phyloP scores from a whole-genome alignment of 2,888 invertebrate genomes.

The Melangyna quadrimaculata region DNA sequence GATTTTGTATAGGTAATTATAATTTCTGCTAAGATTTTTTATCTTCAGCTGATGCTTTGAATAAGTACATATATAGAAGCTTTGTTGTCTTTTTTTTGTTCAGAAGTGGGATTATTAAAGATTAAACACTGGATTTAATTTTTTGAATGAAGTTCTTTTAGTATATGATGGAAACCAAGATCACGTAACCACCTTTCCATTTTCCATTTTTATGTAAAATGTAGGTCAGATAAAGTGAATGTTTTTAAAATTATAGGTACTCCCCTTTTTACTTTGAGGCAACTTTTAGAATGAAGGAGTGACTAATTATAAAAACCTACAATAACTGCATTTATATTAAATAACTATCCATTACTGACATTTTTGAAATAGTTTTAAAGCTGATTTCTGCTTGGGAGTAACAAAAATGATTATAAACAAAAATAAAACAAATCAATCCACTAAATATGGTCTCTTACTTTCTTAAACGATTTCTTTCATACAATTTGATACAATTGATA shows the following conservation, averaged over 20 bases:
- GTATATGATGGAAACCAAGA: not conserved
- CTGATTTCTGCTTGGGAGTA: too few relatives aligned
- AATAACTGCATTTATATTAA: too few relatives aligned
- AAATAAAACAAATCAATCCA: too few relatives aligned
- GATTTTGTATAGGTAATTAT: not conserved
- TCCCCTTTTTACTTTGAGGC: not conserved
- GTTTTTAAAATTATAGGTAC: not conserved
- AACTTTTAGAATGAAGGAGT: not conserved
- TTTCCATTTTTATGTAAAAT: not conserved
- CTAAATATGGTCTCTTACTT: too few relatives aligned
- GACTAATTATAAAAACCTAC: not conserved
- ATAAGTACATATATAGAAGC: not conserved
- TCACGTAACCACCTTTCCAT: not conserved
- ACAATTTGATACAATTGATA: too few relatives aligned
- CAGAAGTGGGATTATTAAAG: not conserved
- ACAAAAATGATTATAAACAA: too few relatives aligned
- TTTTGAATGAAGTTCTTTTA: not conserved
- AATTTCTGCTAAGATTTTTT: not conserved
- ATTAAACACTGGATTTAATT: not conserved
- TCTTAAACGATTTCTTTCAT: too few relatives aligned
- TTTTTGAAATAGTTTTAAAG: too few relatives aligned
- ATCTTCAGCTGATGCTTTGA: not conserved
- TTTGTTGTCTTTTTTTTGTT: not conserved
- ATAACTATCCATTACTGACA: too few relatives aligned
- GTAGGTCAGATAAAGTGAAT: conserved; percentile 1